These are phyloP conservation scores for Acanthornis magna DNA, from an alignment of 2,797 vertebrate genomes.

Conservation along the genomic window DNA sequence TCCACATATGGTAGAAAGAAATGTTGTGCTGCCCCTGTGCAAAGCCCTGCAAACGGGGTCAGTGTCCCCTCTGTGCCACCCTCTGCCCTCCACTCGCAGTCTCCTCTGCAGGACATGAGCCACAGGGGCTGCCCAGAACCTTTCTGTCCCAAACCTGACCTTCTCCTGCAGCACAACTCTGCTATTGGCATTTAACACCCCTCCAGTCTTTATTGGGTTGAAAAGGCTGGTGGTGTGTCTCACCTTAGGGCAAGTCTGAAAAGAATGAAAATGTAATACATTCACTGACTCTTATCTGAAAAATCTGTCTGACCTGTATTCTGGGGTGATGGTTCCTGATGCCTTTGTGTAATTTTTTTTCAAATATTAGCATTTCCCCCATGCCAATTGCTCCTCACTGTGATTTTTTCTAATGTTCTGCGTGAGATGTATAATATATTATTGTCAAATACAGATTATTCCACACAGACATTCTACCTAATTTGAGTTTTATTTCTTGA, in stretches of 20 bases:
- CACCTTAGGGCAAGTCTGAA: neutral
- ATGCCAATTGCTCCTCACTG: neutral
- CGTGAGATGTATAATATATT: neutral
- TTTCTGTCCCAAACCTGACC: neutral
- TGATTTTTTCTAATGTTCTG: neutral
- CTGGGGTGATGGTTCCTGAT: neutral
- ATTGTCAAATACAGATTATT: constrained; percentile 27
- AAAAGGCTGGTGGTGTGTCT: neutral
- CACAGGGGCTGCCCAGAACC: neutral
- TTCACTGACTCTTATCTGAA: neutral
- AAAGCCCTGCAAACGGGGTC: neutral
- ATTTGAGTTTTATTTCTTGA: neutral
- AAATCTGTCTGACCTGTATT: neutral
- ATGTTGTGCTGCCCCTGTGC: neutral
- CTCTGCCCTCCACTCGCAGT: no score
- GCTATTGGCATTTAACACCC: neutral
- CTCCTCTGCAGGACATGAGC: neutral
- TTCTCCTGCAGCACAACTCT: neutral
- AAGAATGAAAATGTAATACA: neutral
- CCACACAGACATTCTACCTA: neutral
- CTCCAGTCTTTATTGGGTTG: neutral
- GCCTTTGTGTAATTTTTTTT: neutral
- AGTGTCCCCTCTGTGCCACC: neutral
- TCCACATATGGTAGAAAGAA: fast-evolving
- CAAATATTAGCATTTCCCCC: neutral